phyloP scores from a whole-genome alignment of 2,797 vertebrate species.

The Hydrophis major region DNA sequence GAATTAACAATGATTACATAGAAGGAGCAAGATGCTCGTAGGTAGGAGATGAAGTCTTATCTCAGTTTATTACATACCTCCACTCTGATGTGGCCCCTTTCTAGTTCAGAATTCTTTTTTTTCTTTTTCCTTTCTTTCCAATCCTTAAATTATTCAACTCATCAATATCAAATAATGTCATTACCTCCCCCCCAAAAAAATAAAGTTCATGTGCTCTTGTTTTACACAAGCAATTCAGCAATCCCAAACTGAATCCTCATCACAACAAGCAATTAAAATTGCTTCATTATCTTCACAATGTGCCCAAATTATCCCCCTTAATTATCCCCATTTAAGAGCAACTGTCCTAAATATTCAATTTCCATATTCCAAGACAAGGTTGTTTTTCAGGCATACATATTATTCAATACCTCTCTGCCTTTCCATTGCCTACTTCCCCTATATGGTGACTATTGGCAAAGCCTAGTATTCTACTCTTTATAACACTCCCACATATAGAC shows the following conservation, averaged over 20 bases:
- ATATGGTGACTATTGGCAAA: not conserved
- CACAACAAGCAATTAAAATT: not conserved
- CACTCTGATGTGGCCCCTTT: not conserved
- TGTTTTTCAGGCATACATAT: not conserved
- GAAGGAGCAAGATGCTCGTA: not conserved
- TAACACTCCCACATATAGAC: not conserved
- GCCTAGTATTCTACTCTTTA: not conserved
- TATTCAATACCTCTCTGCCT: not conserved
- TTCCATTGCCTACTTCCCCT: not conserved
- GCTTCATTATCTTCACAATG: not conserved
- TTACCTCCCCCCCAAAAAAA: not conserved
- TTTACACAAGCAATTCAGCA: not conserved
- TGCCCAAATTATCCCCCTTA: not conserved
- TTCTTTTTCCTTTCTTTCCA: not conserved
- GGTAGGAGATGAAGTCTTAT: not conserved
- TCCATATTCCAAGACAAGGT: not conserved
- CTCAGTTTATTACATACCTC: not conserved
- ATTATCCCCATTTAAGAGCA: not conserved
- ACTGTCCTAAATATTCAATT: not conserved
- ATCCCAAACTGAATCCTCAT: not conserved
- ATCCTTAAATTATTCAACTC: not conserved
- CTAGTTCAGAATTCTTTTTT: not conserved
- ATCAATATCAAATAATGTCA: not conserved
- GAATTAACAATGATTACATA: not conserved
- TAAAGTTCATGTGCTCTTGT: not conserved